Evolutionary conservation across 2,113 vertebrate species (phyloP), one percentile per base, ranked within the genome.

Genomic region (Cephalophus harveyi): DNA sequence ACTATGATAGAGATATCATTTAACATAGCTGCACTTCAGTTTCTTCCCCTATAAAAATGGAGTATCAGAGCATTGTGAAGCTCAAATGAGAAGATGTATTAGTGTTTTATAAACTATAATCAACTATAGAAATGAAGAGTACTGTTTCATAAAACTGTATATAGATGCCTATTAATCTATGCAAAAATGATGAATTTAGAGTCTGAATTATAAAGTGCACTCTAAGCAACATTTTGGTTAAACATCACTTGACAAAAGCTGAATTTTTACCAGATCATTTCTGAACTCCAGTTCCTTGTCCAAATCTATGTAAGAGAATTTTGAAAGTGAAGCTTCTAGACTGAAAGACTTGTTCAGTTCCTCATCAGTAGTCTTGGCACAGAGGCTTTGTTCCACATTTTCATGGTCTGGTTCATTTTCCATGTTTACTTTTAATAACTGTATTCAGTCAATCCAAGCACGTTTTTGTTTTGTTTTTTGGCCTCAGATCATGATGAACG

Each of bases 221-320:
- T 67, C 27, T 71, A 86, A 85, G 28, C 50, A 94, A 89, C 16
- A 36, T 27, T 79, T 50, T 40, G 28, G 28, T 84, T 90, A 81
- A 93, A 87, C 52, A 52, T 71, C 55, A 85, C 28, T 91, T 71
- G 28, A 94, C 27, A 91, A 60, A 95, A 94, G 48, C 7, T 52
- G 16, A 89, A 52, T 59, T 87, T 95, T 98, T 98, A 99, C 98
- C 98, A 98, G 81, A 40, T 99, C 98, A 95, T 96, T 98, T 97
- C 97, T 98, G 76, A 97, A 93, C 33, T 99, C 98, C 95, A 99
- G 64, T 57, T 98, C 98, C 71, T 98, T 98, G 76, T 98, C 98
- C 98, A 98, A 48, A 98, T 99, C 98, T 95, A 98, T 97, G 84
- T 93, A 98, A 67, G 98, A 97, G 55, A 98, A 96, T 85, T 98